A percentile compares a stretch with the other conserved stretches of the same genome.
Evolutionary conservation across 2,888 invertebrate species (phyloP).

Genomic region (Stegana nigrithorax): DNA sequence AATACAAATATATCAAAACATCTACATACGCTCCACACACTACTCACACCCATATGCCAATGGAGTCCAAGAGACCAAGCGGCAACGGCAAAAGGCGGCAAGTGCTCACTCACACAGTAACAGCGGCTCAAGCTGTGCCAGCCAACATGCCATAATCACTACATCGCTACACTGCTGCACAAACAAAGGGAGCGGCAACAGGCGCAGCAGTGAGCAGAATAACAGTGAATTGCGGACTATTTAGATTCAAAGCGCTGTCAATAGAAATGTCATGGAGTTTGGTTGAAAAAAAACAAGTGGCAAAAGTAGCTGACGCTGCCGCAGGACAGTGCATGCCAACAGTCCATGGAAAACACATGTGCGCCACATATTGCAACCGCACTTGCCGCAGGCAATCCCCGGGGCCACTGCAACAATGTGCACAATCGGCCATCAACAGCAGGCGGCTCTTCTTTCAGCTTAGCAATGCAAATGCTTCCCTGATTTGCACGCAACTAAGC

Average conservation of each 20-base stretch:
- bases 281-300: too few species aligned
- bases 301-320: too few species aligned
- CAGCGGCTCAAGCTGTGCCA: not conserved
- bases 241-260: not conserved
- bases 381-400: not conserved
- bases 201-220: not conserved
- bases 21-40: too few species aligned
- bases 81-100: too few species aligned
- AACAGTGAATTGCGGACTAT: not conserved
- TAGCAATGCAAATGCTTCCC: too few species aligned
- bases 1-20: not conserved
- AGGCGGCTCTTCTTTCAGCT: not conserved
- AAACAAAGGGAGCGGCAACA: not conserved
- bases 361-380: not conserved
- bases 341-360: not conserved
- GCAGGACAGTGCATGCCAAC: not conserved
- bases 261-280: too few species aligned
- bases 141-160: not conserved
- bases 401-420: not conserved
- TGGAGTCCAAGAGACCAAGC: too few species aligned
- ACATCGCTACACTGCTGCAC: not conserved
- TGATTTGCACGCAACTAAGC: too few species aligned
- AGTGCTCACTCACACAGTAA: too few species aligned
- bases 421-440: slow-evolving; percentile 13
- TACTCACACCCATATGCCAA: too few species aligned